Conservation (phyloP, 2,113 vertebrate genomes). For the Oceanodroma tethys region DNA sequence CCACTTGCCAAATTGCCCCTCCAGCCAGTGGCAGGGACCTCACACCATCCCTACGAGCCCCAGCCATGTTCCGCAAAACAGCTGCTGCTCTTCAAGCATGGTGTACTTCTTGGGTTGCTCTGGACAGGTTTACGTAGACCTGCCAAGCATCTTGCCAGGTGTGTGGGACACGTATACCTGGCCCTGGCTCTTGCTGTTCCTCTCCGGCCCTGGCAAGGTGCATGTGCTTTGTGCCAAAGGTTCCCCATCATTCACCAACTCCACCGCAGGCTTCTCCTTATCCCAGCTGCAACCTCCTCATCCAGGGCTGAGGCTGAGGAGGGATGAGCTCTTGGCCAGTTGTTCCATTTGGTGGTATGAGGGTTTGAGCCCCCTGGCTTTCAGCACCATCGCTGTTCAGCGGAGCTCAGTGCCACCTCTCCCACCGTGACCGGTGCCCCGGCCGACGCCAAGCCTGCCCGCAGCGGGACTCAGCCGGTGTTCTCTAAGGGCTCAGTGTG, state of each 20-base stretch:
- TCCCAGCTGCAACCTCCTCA: neutral
- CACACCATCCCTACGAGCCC: neutral
- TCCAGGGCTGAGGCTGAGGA: neutral
- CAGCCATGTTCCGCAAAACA: rapidly evolving
- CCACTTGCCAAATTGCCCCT: neutral
- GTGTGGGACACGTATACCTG: neutral
- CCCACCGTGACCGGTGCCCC: rapidly evolving
- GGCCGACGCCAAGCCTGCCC: rapidly evolving
- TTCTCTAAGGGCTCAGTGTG: rapidly evolving
- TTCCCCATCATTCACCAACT: neutral
- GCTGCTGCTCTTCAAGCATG: neutral
- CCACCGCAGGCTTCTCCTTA: neutral
- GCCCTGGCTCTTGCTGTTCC: neutral
- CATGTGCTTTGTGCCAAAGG: neutral
- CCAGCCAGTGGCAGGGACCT: neutral
- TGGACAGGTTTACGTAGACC: neutral
- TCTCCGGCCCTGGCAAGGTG: neutral
- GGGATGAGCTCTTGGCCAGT: neutral
- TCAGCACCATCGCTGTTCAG: neutral
- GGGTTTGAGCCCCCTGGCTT: neutral
- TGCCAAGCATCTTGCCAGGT: neutral
- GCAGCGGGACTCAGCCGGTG: neutral
- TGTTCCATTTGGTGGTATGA: neutral
- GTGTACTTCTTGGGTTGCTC: neutral
- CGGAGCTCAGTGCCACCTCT: neutral